Evolutionary conservation across 2,113 vertebrate genomes (phyloP).

Genomic region (Trochalopteron elliotii): DNA sequence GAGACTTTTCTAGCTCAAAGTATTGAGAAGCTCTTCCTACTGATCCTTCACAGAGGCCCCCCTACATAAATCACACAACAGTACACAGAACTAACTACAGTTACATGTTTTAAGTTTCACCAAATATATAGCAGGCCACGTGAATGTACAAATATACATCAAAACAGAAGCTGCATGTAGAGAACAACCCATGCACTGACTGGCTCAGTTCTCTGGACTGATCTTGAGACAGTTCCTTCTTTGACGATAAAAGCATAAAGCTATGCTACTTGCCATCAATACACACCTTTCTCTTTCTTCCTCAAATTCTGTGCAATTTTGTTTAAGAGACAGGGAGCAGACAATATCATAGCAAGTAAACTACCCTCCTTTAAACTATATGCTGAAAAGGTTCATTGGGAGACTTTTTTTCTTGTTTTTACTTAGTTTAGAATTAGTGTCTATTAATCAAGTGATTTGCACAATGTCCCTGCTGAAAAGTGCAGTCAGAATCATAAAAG

Average conservation of each 20-base stretch:
- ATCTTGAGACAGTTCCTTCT: background rate
- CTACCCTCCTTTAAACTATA: background rate
- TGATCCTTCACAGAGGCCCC: background rate
- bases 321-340: background rate
- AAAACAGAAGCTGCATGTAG: background rate
- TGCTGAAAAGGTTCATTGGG: background rate
- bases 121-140: background rate
- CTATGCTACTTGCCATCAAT: background rate
- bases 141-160: background rate
- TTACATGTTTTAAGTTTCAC: background rate
- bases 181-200: background rate
- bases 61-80: background rate
- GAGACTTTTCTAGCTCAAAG: background rate
- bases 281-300: background rate
- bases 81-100: background rate
- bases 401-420: background rate
- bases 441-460: slow-evolving; percentile 15
- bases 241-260: background rate
- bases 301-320: background rate
- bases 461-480: background rate
- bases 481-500: background rate
- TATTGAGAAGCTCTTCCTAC: background rate
- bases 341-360: background rate
- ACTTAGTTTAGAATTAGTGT: background rate
- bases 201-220: background rate